Base-by-base conservation (phyloP, 1,140 invertebrate genomes). In the Drosophila nasuta region DNA sequence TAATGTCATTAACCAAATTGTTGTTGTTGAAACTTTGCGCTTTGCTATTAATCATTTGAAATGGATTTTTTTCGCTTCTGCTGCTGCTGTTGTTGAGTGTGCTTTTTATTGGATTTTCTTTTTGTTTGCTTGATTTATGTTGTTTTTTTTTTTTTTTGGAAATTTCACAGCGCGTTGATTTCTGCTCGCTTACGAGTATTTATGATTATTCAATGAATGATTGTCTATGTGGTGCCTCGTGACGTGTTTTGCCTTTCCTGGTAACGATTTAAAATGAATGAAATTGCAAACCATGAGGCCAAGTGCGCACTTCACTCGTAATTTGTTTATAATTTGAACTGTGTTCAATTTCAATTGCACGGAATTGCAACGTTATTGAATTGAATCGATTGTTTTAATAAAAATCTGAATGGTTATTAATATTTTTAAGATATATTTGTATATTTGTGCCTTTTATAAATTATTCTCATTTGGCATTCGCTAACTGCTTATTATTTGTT, bases 121-220 rank as follows among this genome's bases (percentile, higher is more conserved):
- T 86, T 81, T 86, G 82, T 88, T 70, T 86, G 71, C 49, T 75
- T 86, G 82, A 86, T 86, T 86, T 86, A 86, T 86, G 82, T 60
- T 25, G 3, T 25, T 25, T 25, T 25, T 25, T 25, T 25, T 25
- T 3, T 0, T 25, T 38, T 57, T 64, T 35, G 3, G 33, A 11
- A 51, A 75, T 48, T 49, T 59, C n/a, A 48, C 56, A 41, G 75
- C 59, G 63, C 68, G 76, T 74, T 69, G 65, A 79, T 30, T 48
- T 74, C 58, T 66, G 58, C 59, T 38, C 45, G 33, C 69, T 28
- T 65, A 51, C 49, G 49, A 51, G 20, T 46, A 68, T 56, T 62
- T 30, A 60, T 46, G 49, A 41, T 59, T 74, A 72, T 73, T 77
- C 69, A 77, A 75, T 82, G 71, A 43, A 52, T 54, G 25, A 54